These are phyloP conservation scores for Alcis repandata DNA, from an alignment of 2,888 invertebrate genomes.

Conservation along the genomic window DNA sequence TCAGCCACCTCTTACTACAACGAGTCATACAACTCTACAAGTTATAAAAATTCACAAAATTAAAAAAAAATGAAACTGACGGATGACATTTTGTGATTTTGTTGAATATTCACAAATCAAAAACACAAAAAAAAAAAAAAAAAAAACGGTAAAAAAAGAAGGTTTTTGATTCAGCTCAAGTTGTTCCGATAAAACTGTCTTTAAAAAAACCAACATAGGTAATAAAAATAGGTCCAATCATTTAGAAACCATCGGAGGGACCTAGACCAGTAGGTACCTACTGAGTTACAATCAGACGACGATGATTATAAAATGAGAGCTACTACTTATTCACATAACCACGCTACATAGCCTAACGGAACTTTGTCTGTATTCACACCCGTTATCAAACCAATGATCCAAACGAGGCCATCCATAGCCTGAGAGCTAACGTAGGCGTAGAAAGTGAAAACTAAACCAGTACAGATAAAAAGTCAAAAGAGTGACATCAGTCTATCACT, in stretches of 20 bases:
- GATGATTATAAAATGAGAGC: neutral
- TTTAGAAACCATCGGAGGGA: no score
- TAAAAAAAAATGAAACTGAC: neutral
- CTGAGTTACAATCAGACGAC: no score
- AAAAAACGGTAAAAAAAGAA: no score
- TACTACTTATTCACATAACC: neutral
- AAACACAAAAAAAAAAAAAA: no score
- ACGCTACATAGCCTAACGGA: constrained; percentile 7
- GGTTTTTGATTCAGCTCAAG: no score
- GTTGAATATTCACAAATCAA: no score
- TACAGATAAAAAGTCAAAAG: constrained; percentile 15
- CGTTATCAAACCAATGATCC: constrained; percentile 12
- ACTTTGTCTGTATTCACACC: constrained; percentile 3
- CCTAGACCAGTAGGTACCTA: no score
- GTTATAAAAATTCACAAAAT: no score
- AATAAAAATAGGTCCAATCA: no score
- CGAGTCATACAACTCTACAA: neutral
- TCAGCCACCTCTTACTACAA: neutral
- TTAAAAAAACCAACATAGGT: no score
- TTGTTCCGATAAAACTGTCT: no score
- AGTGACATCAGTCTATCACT: constrained; percentile 26
- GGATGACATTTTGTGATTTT: no score
- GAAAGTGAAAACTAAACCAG: constrained; percentile 27
- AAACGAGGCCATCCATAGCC: constrained; percentile 12
- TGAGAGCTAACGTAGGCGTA: constrained; percentile 25